Base-by-base conservation (phyloP, 2,888 invertebrate genomes). In the Scaptodrosophila latifasciaeformis region DNA sequence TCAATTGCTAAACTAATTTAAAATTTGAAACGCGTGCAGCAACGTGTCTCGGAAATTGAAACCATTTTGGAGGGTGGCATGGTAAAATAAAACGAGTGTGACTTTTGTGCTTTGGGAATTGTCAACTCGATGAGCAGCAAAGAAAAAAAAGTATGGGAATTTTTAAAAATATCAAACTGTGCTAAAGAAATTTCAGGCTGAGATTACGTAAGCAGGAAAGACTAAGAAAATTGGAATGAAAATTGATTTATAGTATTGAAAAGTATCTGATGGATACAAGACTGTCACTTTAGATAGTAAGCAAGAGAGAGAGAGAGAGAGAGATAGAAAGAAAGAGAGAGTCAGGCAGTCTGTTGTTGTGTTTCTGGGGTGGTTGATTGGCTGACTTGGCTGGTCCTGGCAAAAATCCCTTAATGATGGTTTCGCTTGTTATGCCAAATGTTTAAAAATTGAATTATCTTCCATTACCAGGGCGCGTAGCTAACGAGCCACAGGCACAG, bases 361-460 rank as follows among this genome's bases (percentile, higher is more conserved):
- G n/a, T n/a, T n/a, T n/a, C n/a, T n/a, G n/a, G n/a, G n/a, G n/a
- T n/a, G n/a, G n/a, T n/a, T n/a, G n/a, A n/a, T n/a, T n/a, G n/a
- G n/a, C 29, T 17, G 27, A 50, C 46, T 40, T 45, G 24, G n/a
- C n/a, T 34, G 2, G 13, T 10, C 15, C 34, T 34, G 34, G 34
- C 64, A 62, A 67, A 84, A 84, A 86, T 85, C 85, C 85, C 85
- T 85, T 86, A 86, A 86, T 86, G 84, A 85, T 83, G 85, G 84
- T 83, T 85, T 82, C 82, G 81, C 82, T 83, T 83, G 84, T 84
- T 86, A 85, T 84, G 83, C 84, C 85, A 85, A 86, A 84, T 85
- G 86, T 85, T 84, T 84, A 82, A 76, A 85, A 86, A 86, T 86
- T 85, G 83, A 86, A 86, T 86, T 86, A 86, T 83, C 82, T 82